Conservation (phyloP, 2,797 vertebrate species). For the Melanotaenia pygmaea region DNA sequence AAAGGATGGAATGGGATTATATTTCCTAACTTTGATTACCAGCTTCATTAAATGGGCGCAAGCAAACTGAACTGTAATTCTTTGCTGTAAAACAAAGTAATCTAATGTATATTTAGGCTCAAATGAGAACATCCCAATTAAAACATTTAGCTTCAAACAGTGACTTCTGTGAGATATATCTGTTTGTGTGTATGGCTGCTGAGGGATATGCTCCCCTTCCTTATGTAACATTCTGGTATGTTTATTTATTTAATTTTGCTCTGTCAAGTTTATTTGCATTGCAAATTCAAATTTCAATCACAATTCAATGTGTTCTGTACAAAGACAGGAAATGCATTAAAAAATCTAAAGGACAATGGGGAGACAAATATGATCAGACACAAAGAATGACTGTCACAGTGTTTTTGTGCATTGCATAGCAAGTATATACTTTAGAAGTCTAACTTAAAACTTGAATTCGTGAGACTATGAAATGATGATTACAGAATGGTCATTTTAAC, state of each 20-base stretch:
- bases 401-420: neutral
- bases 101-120: conserved; percentile 62
- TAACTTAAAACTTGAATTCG: conserved; percentile 11
- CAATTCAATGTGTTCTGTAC: conserved; percentile 30
- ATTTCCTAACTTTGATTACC: conserved; percentile 75
- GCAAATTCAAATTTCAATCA: conserved; percentile 37
- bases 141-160: conserved; percentile 64
- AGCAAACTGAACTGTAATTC: conserved; percentile 59
- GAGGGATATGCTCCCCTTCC: conserved; percentile 43
- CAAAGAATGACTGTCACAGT: neutral
- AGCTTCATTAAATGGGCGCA: conserved; percentile 67
- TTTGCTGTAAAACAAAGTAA: conserved; percentile 48
- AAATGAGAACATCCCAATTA: conserved; percentile 62
- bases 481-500: conserved; percentile 6
- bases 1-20: conserved; percentile 66
- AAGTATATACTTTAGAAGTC: neutral
- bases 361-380: conserved; percentile 4
- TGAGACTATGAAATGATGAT: conserved; percentile 21
- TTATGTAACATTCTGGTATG: conserved; percentile 37
- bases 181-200: conserved; percentile 20
- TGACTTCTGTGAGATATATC: conserved; percentile 47
- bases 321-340: conserved; percentile 6
- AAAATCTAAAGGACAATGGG: conserved; percentile 12
- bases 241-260: neutral
- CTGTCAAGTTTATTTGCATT: conserved; percentile 39